A percentile compares a stretch with the other conserved stretches of the same genome.
Conservation (phyloP, 2,888 invertebrate species). For the Falcaria lacertinaria region DNA sequence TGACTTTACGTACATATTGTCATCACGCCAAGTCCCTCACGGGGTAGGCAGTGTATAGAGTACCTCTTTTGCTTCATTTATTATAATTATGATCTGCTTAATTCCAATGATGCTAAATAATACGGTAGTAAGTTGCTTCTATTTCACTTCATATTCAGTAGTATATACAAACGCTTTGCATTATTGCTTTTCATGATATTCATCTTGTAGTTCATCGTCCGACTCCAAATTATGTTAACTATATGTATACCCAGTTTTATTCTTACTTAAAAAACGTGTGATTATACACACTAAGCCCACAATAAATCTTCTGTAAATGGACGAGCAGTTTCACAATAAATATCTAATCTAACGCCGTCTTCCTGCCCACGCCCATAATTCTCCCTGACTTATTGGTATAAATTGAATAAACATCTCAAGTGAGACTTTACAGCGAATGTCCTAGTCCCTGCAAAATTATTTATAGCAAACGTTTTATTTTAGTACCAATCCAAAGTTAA, state of each 20-base stretch:
- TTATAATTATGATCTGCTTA: too few species aligned
- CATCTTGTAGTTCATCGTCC: too few species aligned
- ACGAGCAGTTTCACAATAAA: slow-evolving; percentile 67
- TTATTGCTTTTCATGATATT: too few species aligned
- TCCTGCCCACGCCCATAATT: slow-evolving; percentile 73
- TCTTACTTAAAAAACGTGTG: slow-evolving; percentile 25
- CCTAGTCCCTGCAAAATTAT: slow-evolving; percentile 59
- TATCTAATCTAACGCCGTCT: slow-evolving; percentile 72
- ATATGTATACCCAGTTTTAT: slow-evolving; percentile 6
- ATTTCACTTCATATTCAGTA: too few species aligned
- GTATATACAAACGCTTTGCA: too few species aligned
- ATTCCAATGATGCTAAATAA: too few species aligned
- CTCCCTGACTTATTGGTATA: slow-evolving; percentile 70
- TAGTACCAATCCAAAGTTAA: slow-evolving; percentile 35
- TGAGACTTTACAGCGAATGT: slow-evolving; percentile 65
- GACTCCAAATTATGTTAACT: neutral
- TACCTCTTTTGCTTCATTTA: too few species aligned
- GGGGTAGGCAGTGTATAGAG: too few species aligned
- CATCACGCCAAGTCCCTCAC: too few species aligned
- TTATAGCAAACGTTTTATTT: slow-evolving; percentile 45
- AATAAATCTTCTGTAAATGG: slow-evolving; percentile 65
- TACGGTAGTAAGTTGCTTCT: too few species aligned
- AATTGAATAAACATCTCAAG: slow-evolving; percentile 75
- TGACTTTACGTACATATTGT: too few species aligned
- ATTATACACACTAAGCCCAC: slow-evolving; percentile 32